phyloP scores from a whole-genome alignment of 2,888 invertebrate species.

The Trichogramma dendrolimi region DNA sequence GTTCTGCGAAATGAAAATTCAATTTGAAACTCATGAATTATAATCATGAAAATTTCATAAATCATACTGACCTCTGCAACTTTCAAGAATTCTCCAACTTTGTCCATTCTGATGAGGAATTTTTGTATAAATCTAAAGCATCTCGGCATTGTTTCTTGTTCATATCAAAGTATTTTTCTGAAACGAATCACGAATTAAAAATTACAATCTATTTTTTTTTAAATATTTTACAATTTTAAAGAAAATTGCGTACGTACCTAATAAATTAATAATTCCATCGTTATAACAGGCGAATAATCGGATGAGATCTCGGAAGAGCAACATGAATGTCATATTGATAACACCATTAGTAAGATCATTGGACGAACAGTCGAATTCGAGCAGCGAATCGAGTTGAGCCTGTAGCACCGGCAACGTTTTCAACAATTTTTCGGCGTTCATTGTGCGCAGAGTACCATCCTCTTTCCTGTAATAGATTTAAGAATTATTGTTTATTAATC shows the following conservation, averaged over 20 bases:
- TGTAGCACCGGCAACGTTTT: slow-evolving; percentile 95
- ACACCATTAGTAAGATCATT: slow-evolving; percentile 98
- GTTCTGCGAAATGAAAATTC: slow-evolving; percentile 56
- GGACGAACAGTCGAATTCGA: slow-evolving; percentile 96
- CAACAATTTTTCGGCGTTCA: slow-evolving; percentile 94
- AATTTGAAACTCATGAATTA: slow-evolving; percentile 2
- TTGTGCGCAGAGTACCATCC: slow-evolving; percentile 92
- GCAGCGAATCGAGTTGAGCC: slow-evolving; percentile 87
- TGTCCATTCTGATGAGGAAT: slow-evolving; percentile 97
- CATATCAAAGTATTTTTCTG: slow-evolving; percentile 99
- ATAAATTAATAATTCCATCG: slow-evolving; percentile 96
- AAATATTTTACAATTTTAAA: background rate
- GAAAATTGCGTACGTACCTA: slow-evolving; percentile 58
- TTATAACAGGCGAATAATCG: slow-evolving; percentile 99
- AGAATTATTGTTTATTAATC: background rate
- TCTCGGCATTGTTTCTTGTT: slow-evolving; percentile 98
- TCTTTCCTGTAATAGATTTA: slow-evolving; percentile 70
- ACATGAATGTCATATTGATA: slow-evolving; percentile 98
- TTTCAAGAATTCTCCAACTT: slow-evolving; percentile 96
- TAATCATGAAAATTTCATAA: background rate
- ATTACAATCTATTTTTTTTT: background rate
- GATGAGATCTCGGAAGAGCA: slow-evolving; percentile 97
- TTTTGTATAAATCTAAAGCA: slow-evolving; percentile 96
- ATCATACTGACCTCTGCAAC: slow-evolving; percentile 63
- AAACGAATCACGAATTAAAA: slow-evolving; percentile 15